Evolutionary conservation across 2,888 invertebrate genomes (phyloP), one percentile per base, ranked within the genome.

Genomic region (Zaprionus obscuricornis): DNA sequence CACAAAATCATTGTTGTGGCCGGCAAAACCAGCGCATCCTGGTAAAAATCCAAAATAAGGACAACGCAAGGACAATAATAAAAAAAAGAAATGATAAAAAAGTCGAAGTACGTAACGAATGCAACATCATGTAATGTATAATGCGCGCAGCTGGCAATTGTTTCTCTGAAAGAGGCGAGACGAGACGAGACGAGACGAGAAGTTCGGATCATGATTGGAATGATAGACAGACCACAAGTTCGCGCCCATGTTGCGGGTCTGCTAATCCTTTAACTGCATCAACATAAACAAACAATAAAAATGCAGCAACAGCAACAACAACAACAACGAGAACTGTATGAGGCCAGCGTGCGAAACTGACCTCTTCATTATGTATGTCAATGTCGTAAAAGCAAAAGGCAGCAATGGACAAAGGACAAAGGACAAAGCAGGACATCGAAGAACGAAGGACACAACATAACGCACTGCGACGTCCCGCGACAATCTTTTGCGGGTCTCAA

Each of bases 181-280:
- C n/a, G n/a, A n/a, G n/a, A n/a, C n/a, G n/a, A n/a, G n/a, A n/a
- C n/a, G n/a, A n/a, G n/a, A n/a, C n/a, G n/a, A n/a, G n/a, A n/a
- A n/a, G n/a, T n/a, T n/a, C n/a, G n/a, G n/a, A n/a, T n/a, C n/a
- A n/a, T n/a, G n/a, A n/a, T n/a, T n/a, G n/a, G n/a, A n/a, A n/a
- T n/a, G n/a, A 20, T 10, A 7, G 26, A 37, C 18, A 47, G 34
- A 62, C 68, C 78, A 60, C 72, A 74, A 70, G 77, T 79, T 79
- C 81, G 78, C 84, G 78, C 84, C 78, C 84, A 77, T 84, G 84
- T 78, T 67, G 67, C 66, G 69, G 64, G 33, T 60, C 59, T 43
- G 65, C 20, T 78, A 78, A 78, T 84, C 78, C 78, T 84, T 79
- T 84, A 49, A 65, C 67, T 51, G 73, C 47, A 45, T 27, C 33